These are phyloP conservation scores for Hemicordylus capensis DNA, from an alignment of 2,113 vertebrate genomes.

Conservation along the genomic window DNA sequence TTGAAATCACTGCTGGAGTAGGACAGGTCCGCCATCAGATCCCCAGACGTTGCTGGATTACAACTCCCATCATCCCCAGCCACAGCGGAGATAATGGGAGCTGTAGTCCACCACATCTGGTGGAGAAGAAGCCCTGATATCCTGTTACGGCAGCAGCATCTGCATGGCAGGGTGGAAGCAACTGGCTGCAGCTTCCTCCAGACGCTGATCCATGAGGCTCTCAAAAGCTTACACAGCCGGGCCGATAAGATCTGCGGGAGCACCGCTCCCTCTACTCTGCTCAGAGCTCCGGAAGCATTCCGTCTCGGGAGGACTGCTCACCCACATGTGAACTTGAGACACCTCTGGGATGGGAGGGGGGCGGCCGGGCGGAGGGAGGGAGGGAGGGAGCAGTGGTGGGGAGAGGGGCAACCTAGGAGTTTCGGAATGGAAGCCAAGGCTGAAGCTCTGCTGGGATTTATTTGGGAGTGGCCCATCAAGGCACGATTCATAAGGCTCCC, in stretches of 20 bases:
- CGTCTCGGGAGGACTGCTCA: neutral
- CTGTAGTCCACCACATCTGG: no score
- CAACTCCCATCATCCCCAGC: no score
- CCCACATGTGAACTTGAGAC: neutral
- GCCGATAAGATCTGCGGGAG: accelerated
- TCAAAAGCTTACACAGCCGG: no score
- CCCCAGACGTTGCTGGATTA: neutral
- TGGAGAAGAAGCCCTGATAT: no score
- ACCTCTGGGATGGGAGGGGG: neutral
- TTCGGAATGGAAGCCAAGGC: neutral
- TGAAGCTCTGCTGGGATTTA: neutral
- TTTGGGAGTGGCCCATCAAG: neutral
- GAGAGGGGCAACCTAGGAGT: no score
- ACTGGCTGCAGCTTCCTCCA: neutral
- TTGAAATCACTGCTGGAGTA: neutral
- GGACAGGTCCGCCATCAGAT: no score
- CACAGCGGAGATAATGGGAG: no score
- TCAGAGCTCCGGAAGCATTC: neutral
- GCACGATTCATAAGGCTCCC: neutral
- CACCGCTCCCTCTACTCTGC: neutral
- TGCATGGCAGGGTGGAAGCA: neutral
- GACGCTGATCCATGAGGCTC: accelerated
- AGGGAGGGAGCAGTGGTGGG: no score
- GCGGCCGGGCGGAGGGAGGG: neutral
- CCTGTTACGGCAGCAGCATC: no score